Evolutionary conservation across 1,140 invertebrate species (phyloP), one percentile per base, ranked within the genome.

Genomic region (Drosophila cardini): DNA sequence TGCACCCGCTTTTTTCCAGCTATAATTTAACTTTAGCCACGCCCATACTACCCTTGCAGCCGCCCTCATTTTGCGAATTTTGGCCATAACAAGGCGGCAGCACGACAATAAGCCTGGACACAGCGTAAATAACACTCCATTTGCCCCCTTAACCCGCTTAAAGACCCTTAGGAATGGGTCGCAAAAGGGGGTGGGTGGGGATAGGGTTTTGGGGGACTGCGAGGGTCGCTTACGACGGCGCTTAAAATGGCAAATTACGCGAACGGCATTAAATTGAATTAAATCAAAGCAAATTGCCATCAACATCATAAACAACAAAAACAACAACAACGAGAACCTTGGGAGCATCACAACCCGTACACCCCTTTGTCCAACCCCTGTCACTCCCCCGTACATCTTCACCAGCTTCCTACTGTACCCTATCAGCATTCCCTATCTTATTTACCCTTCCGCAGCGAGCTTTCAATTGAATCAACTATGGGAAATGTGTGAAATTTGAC

Each of bases 281-380:
- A 89, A 89, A 87, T 87, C 84, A 86, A 87, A 83, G 83, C 83
- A 87, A 86, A 83, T 86, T 86, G 83, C 83, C 75, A 86, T 60
- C 62, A 84, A 58, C 52, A 74, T 70, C 72, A 74, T 40, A 56
- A 55, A 30, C 65, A 71, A 26, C 42, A 55, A 18, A 65, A 74
- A 34, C 65, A 61, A 32, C 58, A 62, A 9, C 52, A 63, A 8
- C 58, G 58, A 50, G 15, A 61, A 18, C 83, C 76, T 87, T 82
- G 79, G 52, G 56, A 5, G 21, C 21, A 26, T 26, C 21, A 3
- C 21, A 26, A 3, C 4, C 21, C 21, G 77, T 58, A 48, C 36
- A 30, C 43, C 21, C 9, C 26, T 11, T n/a, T 2, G 13, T n/a
- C 46, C n/a, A 9, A 6, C 21, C 9, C 10, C 26, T n/a, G 21